Evolutionary conservation across 2,797 vertebrate genomes (phyloP).

Genomic region (Poecilia gillii): DNA sequence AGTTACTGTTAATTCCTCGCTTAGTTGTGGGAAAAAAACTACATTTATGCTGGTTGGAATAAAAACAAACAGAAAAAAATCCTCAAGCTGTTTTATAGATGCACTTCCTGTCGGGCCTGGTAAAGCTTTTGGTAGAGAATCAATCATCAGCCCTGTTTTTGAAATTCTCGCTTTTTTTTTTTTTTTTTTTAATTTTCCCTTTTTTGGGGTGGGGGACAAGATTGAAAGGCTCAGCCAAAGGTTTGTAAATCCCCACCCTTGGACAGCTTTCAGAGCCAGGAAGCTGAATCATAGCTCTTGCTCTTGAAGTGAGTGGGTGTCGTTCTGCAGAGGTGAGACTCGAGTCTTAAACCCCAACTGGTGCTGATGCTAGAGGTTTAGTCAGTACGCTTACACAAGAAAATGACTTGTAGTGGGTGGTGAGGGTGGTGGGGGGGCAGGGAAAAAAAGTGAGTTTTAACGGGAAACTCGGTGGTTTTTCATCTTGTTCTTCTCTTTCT

Average conservation of each 20-base stretch:
- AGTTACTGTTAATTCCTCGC: constrained; percentile 64
- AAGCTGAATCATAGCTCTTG: constrained; percentile 41
- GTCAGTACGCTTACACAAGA: constrained; percentile 37
- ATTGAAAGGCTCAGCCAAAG: constrained; percentile 42
- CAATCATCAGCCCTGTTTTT: constrained; percentile 25
- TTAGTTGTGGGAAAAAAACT: constrained; percentile 65
- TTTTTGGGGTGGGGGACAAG: constrained; percentile 7
- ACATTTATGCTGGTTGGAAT: constrained; percentile 46
- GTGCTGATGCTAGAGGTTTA: constrained; percentile 53
- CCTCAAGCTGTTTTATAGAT: constrained; percentile 44
- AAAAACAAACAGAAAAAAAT: constrained; percentile 11
- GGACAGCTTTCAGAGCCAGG: constrained; percentile 24
- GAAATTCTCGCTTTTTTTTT: neutral
- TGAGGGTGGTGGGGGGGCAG: too few relatives aligned
- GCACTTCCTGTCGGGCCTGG: constrained; percentile 51
- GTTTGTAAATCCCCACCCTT: constrained; percentile 32
- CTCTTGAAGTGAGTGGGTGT: constrained; percentile 48
- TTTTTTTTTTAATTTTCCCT: neutral
- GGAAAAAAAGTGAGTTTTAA: constrained; percentile 24
- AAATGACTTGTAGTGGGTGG: constrained; percentile 6
- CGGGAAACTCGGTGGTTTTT: constrained; percentile 27
- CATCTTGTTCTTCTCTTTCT: constrained; percentile 29
- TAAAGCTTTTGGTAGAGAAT: constrained; percentile 49
- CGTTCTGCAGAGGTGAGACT: constrained; percentile 39
- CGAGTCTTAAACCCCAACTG: constrained; percentile 26